Evolutionary conservation across 1,140 invertebrate genomes (phyloP).

Genomic region (Periplaneta americana): DNA sequence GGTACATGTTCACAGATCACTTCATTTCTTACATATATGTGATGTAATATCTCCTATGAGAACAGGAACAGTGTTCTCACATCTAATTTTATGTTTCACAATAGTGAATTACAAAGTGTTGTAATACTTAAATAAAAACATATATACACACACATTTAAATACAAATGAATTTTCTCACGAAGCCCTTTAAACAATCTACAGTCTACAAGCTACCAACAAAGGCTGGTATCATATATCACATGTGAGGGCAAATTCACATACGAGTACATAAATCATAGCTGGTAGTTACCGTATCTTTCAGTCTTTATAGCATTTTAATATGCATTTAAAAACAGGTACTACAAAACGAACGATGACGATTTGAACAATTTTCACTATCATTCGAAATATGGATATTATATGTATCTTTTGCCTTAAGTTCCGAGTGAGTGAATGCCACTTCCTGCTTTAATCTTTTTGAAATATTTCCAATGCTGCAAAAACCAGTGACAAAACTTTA

Average conservation of each 20-base stretch:
- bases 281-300: neutral
- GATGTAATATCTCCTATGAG: neutral
- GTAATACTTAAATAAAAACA: too few relatives aligned
- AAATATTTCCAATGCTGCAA: too few relatives aligned
- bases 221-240: neutral
- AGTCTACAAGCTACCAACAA: neutral
- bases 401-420: too few relatives aligned
- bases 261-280: neutral
- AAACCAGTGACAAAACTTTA: too few relatives aligned
- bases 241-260: neutral
- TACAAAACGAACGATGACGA: too few relatives aligned
- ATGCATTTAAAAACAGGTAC: neutral
- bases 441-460: too few relatives aligned
- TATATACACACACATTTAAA: neutral
- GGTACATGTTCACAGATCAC: neutral
- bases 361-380: too few relatives aligned
- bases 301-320: neutral
- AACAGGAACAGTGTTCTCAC: neutral
- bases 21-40: neutral
- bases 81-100: neutral
- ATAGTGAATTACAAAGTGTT: too few relatives aligned
- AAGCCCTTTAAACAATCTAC: neutral
- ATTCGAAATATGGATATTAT: too few relatives aligned
- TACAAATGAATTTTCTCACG: neutral
- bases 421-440: too few relatives aligned